phyloP scores from a whole-genome alignment of 2,797 vertebrate genomes.

The Holocentrus rufus region DNA sequence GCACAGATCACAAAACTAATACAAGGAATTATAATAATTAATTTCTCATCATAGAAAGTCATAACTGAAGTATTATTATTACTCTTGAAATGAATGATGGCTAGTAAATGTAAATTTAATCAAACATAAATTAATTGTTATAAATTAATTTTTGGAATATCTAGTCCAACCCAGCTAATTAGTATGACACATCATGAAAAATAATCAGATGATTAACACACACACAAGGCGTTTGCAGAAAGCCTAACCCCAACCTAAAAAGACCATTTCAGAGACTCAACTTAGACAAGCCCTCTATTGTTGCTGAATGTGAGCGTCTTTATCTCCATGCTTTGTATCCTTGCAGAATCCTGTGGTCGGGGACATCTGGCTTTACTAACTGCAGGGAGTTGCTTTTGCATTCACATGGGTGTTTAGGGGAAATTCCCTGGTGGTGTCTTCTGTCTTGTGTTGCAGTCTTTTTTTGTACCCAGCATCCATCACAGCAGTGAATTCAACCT shows the following conservation, averaged over 20 bases:
- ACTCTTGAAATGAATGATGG: too few species aligned
- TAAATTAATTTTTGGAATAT: too few species aligned
- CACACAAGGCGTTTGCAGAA: conserved; percentile 17
- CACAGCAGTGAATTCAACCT: conserved; percentile 26
- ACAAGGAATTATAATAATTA: too few species aligned
- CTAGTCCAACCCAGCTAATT: background rate
- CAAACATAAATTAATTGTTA: too few species aligned
- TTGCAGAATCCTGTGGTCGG: conserved; percentile 65
- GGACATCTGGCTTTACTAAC: conserved; percentile 75
- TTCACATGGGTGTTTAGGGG: conserved; percentile 65
- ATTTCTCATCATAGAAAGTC: too few species aligned
- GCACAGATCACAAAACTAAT: too few species aligned
- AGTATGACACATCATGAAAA: conserved; percentile 3
- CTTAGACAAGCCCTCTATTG: conserved; percentile 53
- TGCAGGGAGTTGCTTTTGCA: conserved; percentile 54
- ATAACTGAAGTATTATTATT: too few species aligned
- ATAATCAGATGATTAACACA: conserved; percentile 12
- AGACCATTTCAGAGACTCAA: conserved; percentile 18
- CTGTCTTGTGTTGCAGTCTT: conserved; percentile 53
- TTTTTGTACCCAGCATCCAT: conserved; percentile 47
- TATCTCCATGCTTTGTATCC: conserved; percentile 57
- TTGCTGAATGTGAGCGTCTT: conserved; percentile 51
- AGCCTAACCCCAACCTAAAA: conserved; percentile 23
- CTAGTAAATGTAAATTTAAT: too few species aligned
- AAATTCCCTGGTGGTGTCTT: conserved; percentile 67